Base-by-base conservation (phyloP, 2,888 invertebrate genomes). In the Sphaerophoria rueppellii region DNA sequence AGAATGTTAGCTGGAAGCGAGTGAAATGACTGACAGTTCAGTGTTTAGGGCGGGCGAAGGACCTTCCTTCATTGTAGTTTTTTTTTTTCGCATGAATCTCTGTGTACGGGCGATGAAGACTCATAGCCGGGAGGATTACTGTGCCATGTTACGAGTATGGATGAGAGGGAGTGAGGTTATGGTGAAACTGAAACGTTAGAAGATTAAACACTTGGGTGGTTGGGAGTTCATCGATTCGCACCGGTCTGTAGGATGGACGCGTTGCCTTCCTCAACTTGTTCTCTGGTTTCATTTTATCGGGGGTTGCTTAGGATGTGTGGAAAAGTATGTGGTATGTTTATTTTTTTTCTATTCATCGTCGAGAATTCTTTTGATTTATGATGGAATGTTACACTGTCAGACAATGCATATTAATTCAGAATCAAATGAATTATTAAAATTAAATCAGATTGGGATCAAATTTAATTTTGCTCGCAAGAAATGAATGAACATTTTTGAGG, bases 151-250 rank as follows among this genome's bases (percentile, higher is more conserved):
- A 70, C 63, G 75, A 61, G 46, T 71, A 63, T 67, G 9, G 50
- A 46, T 5, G n/a, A n/a, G 11, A 46, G 46, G 46, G 46, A 11
- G 11, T 11, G 46, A n/a, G 57, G 35, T 9, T 14, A 58, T 2
- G 57, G 57, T 57, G 4, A n/a, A 46, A 40, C 16, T 67, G 7
- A 46, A 65, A 77, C 70, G 81, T 58, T 55, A 80, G 57, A 85
- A 85, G 85, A 85, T 85, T 81, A 77, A 85, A 81, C 81, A 85
- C 83, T 73, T 70, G 85, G 81, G 70, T 73, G 85, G 85, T 73
- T 69, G 76, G 76, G 80, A 60, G 69, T 70, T 77, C 72, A 75
- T 76, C 70, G 81, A 85, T 80, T 83, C 76, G 58, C 1, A 24
- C 24, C 1, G 24, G 1, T 6, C 11, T 63, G 35, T 48, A 11